A percentile compares a stretch with the other conserved stretches of the same genome.
Conservation (phyloP, 2,888 invertebrate genomes). For the Brachypalpus laphriformis region DNA sequence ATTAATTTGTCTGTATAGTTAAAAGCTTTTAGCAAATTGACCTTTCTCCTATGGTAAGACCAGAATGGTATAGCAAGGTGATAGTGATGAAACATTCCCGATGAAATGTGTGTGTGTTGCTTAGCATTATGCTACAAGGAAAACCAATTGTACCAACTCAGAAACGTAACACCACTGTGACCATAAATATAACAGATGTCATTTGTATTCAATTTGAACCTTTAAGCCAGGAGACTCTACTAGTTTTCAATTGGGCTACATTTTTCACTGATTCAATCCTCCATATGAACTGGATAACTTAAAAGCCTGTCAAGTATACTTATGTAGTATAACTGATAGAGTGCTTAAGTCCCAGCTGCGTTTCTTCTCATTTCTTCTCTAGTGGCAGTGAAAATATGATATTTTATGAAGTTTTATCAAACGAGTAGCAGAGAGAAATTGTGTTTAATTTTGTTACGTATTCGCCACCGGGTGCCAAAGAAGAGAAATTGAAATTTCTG, state of each 20-base stretch:
- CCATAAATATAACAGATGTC: background rate
- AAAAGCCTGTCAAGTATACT: conserved; percentile 13
- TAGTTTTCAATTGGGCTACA: too few relatives aligned
- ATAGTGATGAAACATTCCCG: conserved; percentile 21
- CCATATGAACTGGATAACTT: background rate
- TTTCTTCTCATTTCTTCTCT: background rate
- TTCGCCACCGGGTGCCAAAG: background rate
- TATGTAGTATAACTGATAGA: background rate
- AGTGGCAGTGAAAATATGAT: background rate
- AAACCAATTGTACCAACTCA: background rate
- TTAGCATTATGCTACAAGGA: too few relatives aligned
- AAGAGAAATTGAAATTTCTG: background rate
- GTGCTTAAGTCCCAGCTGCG: background rate
- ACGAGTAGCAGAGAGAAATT: background rate
- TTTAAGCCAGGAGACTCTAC: background rate
- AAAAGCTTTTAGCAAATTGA: conserved; percentile 56
- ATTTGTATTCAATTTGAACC: conserved; percentile 5
- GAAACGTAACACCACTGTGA: background rate
- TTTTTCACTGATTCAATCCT: background rate
- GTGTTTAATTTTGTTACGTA: conserved; percentile 13
- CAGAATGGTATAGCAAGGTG: conserved; percentile 1
- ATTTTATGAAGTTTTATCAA: background rate
- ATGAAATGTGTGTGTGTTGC: background rate
- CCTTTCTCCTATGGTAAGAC: background rate
- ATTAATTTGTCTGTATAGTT: conserved; percentile 1